Conservation (phyloP, 1,140 invertebrate genomes). For the Contarinia nasturtii region DNA sequence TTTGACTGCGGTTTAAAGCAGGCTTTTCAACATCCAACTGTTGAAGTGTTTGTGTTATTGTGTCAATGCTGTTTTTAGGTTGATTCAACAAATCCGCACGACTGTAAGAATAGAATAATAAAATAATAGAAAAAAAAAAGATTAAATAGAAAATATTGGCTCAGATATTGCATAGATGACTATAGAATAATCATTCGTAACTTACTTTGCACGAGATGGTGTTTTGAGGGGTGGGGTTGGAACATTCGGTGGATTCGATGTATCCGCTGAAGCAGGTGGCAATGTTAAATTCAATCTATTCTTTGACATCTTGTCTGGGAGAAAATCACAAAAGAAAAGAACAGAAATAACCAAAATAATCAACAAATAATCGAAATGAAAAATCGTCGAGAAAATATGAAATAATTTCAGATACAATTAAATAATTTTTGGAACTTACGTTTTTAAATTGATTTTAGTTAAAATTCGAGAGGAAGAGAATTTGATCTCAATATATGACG, state of each 20-base stretch:
- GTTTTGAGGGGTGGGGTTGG: conserved; percentile 40
- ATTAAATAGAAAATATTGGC: no score
- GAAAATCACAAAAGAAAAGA: no score
- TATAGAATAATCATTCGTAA: conserved; percentile 15
- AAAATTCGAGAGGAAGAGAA: no score
- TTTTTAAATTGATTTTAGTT: no score
- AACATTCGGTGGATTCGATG: conserved; percentile 49
- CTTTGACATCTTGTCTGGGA: conserved; percentile 75
- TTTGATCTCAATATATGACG: no score
- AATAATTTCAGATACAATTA: no score
- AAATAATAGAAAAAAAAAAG: no score
- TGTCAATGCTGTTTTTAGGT: conserved; percentile 58
- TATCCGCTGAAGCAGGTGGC: conserved; percentile 68
- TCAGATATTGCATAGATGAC: no score
- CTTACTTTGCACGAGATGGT: conserved; percentile 43
- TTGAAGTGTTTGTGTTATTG: conserved; percentile 71
- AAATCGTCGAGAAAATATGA: no score
- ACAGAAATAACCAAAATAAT: no score
- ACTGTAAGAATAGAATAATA: neutral
- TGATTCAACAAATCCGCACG: conserved; percentile 34
- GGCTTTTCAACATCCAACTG: conserved; percentile 86
- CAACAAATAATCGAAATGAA: no score
- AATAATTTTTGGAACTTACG: no score
- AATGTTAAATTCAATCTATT: conserved; percentile 85
- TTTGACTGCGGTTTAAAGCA: conserved; percentile 77